Conservation (phyloP, 1,140 invertebrate species). For the Leptestheria dahalacensis region DNA sequence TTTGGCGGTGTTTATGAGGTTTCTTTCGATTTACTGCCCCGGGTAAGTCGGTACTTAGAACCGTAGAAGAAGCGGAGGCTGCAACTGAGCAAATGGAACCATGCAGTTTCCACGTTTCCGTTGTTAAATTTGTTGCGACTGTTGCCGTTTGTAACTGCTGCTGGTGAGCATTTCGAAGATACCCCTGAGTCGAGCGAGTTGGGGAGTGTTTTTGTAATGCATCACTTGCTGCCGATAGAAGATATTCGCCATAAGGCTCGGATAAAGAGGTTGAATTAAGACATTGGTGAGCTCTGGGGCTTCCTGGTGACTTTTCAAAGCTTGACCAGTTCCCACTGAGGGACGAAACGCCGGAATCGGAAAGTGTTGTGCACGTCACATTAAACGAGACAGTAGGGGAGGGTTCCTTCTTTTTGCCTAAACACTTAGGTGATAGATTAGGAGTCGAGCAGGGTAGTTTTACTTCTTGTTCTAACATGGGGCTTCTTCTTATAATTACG, state of each 20-base stretch:
- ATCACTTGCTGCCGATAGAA: not conserved
- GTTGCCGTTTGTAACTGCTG: not conserved
- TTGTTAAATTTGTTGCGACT: slow-evolving; percentile 6
- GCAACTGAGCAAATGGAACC: slow-evolving; percentile 14
- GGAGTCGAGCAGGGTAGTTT: too few relatives aligned
- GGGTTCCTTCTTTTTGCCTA: not conserved
- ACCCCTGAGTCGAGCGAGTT: not conserved
- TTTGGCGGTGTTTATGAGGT: not conserved
- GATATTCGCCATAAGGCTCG: not conserved
- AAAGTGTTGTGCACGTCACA: slow-evolving; percentile 32
- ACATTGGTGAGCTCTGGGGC: slow-evolving; percentile 21
- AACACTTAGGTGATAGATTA: not conserved
- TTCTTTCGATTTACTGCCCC: not conserved
- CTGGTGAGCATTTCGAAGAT: too few relatives aligned
- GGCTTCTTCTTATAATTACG: too few relatives aligned
- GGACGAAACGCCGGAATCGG: slow-evolving; percentile 66
- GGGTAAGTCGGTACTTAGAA: not conserved
- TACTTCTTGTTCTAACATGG: too few relatives aligned
- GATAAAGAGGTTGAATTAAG: too few relatives aligned
- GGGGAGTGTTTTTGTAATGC: not conserved
- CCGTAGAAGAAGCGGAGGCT: not conserved
- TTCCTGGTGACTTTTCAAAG: slow-evolving; percentile 60
- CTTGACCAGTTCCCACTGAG: slow-evolving; percentile 66
- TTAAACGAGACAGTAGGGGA: not conserved
- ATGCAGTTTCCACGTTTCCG: slow-evolving; percentile 14